Evolutionary conservation across 2,888 invertebrate species (phyloP).

Genomic region (Tenthredo distinguenda): DNA sequence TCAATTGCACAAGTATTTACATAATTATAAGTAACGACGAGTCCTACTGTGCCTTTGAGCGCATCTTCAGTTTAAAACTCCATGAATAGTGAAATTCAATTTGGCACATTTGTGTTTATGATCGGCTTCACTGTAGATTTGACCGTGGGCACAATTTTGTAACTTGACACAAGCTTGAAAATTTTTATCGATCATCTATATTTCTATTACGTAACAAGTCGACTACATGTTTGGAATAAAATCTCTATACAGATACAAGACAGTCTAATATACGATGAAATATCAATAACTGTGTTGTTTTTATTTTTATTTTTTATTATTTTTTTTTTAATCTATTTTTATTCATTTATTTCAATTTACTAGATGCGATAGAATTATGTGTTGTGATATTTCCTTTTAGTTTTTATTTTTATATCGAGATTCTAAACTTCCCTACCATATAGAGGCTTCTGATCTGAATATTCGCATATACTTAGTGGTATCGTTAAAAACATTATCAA

Average conservation of each 20-base stretch:
- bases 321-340: not conserved
- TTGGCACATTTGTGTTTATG: slow-evolving; percentile 54
- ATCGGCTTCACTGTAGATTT: slow-evolving; percentile 59
- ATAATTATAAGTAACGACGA: slow-evolving; percentile 72
- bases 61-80: slow-evolving; percentile 62
- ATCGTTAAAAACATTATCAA: slow-evolving; percentile 5
- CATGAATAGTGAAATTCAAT: slow-evolving; percentile 48
- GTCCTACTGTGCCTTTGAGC: slow-evolving; percentile 73
- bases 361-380: slow-evolving; percentile 46
- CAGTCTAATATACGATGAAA: slow-evolving; percentile 67
- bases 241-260: slow-evolving; percentile 71
- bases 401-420: slow-evolving; percentile 40
- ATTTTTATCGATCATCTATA: slow-evolving; percentile 28
- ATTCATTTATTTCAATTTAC: slow-evolving; percentile 40
- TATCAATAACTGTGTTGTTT: slow-evolving; percentile 56
- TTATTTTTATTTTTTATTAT: slow-evolving; percentile 9
- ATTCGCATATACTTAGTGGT: slow-evolving; percentile 10
- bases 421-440: slow-evolving; percentile 39
- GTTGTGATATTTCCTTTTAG: slow-evolving; percentile 21
- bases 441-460: slow-evolving; percentile 36
- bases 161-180: slow-evolving; percentile 49
- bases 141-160: slow-evolving; percentile 57
- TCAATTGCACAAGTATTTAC: slow-evolving; percentile 78
- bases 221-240: slow-evolving; percentile 65
- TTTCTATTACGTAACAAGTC: slow-evolving; percentile 66